Evolutionary conservation across 2,113 vertebrate species (phyloP).

Genomic region (Thunnus maccoyii): DNA sequence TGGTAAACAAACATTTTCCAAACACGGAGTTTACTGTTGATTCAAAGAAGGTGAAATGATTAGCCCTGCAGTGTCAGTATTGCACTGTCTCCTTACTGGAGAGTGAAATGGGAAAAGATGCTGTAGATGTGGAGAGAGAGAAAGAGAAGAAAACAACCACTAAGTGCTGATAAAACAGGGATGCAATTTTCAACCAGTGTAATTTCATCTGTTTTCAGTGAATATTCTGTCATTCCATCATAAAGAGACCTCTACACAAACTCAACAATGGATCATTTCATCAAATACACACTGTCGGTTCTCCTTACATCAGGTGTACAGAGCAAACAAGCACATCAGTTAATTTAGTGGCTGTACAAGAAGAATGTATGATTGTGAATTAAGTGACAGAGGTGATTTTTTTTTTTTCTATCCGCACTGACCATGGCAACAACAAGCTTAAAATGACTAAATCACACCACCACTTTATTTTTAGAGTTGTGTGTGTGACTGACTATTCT

Average conservation of each 20-base stretch:
- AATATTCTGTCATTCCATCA: constrained; percentile 8
- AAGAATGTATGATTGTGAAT: background rate
- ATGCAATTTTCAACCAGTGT: background rate
- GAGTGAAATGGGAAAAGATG: background rate
- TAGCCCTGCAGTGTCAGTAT: background rate
- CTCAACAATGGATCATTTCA: background rate
- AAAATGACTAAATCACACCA: background rate
- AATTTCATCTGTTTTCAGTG: constrained; percentile 4
- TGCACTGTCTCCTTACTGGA: background rate
- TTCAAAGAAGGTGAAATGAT: background rate
- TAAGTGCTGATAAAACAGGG: constrained; percentile 6
- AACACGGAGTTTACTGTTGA: background rate
- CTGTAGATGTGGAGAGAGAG: background rate
- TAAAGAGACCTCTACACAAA: background rate
- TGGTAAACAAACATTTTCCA: background rate
- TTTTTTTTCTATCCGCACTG: too few relatives aligned
- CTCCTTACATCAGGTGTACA: background rate
- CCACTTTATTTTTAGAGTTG: background rate
- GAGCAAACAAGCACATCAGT: background rate
- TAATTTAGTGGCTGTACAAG: background rate
- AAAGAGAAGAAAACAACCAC: background rate
- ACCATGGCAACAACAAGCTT: background rate
- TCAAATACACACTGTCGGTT: background rate
- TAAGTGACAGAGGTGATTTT: too few relatives aligned
- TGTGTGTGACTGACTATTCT: background rate